phyloP scores from a whole-genome alignment of 2,888 invertebrate species.

The Leptinotarsa tumamoca region DNA sequence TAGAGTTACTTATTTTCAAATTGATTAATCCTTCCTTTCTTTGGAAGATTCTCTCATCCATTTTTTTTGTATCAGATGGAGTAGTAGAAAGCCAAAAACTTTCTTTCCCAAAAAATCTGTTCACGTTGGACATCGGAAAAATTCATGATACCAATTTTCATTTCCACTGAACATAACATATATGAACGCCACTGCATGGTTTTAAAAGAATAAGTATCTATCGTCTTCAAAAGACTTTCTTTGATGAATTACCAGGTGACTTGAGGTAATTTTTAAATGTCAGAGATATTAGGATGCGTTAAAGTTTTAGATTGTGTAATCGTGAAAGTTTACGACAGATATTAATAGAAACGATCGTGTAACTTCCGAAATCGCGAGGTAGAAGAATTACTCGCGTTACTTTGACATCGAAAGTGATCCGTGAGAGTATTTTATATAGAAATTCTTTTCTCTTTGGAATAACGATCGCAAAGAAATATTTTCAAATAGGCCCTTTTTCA shows the following conservation, averaged over 20 bases:
- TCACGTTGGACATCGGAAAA: too few species aligned
- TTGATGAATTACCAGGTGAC: background rate
- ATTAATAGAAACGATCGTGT: background rate
- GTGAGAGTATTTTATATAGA: background rate
- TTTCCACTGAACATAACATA: background rate
- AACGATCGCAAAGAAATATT: background rate
- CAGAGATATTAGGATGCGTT: background rate
- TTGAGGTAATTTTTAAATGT: background rate
- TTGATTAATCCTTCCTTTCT: too few species aligned
- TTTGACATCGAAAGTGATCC: background rate
- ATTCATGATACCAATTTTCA: too few species aligned
- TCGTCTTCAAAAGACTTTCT: background rate
- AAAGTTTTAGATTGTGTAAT: background rate
- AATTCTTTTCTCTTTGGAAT: background rate
- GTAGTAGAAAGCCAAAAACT: too few species aligned
- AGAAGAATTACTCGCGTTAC: background rate
- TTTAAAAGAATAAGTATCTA: background rate
- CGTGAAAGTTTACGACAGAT: slow-evolving; percentile 1
- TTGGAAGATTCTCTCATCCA: too few species aligned
- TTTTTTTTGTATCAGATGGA: too few species aligned
- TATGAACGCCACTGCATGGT: background rate
- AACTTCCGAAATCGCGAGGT: slow-evolving; percentile 1
- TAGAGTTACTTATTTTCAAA: too few species aligned
- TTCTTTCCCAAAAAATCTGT: too few species aligned
- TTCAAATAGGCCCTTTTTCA: too few species aligned